A percentile compares a stretch with the other conserved stretches of the same genome.
These are phyloP conservation scores for Ctenicera cuprea DNA, from an alignment of 2,888 invertebrate species.

Conservation along the genomic window DNA sequence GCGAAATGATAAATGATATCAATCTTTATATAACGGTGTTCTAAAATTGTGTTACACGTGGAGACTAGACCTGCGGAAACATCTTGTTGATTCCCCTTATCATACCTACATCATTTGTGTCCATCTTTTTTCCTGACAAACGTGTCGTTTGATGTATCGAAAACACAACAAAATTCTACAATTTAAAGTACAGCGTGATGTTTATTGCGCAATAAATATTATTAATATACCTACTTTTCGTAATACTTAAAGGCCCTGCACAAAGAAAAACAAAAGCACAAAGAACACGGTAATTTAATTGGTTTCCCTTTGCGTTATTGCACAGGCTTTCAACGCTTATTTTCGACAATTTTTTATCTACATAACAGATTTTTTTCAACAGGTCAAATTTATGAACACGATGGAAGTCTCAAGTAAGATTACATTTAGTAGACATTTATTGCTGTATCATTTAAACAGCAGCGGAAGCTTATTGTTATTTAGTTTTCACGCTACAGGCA, in stretches of 20 bases:
- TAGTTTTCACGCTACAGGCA: no score
- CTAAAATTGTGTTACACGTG: conserved; percentile 6
- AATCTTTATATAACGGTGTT: conserved; percentile 3
- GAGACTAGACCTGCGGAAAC: not conserved
- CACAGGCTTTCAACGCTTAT: not conserved
- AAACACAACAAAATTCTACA: no score
- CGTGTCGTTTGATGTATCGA: no score
- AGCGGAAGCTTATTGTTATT: no score
- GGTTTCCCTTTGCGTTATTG: not conserved
- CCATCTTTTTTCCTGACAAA: no score
- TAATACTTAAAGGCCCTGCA: not conserved
- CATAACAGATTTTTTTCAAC: not conserved
- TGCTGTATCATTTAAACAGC: not conserved
- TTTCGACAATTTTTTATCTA: not conserved
- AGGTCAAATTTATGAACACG: not conserved
- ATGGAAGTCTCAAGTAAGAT: not conserved
- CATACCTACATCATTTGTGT: not conserved
- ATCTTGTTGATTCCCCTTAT: conserved; percentile 1
- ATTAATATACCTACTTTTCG: not conserved
- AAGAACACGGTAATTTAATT: conserved; percentile 3
- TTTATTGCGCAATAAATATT: not conserved
- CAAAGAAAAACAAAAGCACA: not conserved
- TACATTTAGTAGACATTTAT: not conserved
- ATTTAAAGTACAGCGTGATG: not conserved
- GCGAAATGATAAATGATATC: conserved; percentile 6